A percentile compares a stretch with the other conserved stretches of the same genome.
Evolutionary conservation across 2,797 vertebrate genomes (phyloP).

Genomic region (Mastacembelus armatus): DNA sequence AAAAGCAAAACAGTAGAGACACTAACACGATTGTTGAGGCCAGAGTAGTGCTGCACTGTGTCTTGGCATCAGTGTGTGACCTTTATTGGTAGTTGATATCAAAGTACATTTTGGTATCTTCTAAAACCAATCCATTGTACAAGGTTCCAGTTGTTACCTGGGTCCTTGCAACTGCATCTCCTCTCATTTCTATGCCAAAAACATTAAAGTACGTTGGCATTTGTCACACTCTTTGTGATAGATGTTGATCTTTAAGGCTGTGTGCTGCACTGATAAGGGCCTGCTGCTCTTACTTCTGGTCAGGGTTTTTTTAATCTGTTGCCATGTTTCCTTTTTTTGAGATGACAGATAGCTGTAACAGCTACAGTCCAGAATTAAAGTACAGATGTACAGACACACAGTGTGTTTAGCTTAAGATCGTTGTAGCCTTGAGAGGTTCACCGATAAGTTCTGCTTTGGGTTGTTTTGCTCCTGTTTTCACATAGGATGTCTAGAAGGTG

Average conservation of each 20-base stretch:
- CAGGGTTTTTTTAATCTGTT: constrained; percentile 17
- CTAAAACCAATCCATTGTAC: no score
- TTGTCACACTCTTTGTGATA: constrained; percentile 14
- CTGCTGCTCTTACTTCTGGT: constrained; percentile 2
- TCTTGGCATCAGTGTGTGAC: neutral
- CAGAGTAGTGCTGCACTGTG: neutral
- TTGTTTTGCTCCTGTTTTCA: constrained; percentile 44
- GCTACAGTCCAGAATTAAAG: neutral
- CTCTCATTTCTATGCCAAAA: neutral
- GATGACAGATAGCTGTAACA: constrained; percentile 1
- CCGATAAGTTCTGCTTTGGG: constrained; percentile 38
- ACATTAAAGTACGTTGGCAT: neutral
- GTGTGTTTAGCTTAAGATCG: neutral
- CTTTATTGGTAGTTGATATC: neutral
- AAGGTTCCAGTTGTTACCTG: neutral
- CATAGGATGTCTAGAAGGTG: neutral
- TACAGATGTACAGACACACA: neutral
- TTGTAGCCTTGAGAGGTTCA: constrained; percentile 40
- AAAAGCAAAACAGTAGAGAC: constrained; percentile 79
- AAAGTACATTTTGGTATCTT: neutral
- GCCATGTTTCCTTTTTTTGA: constrained; percentile 8
- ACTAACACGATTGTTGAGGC: neutral
- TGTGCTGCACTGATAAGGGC: constrained; percentile 23
- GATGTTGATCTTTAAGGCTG: constrained; percentile 22
- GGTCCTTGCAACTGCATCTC: no score